phyloP scores from a whole-genome alignment of 2,888 invertebrate species.

The Leucophora obtusa region DNA sequence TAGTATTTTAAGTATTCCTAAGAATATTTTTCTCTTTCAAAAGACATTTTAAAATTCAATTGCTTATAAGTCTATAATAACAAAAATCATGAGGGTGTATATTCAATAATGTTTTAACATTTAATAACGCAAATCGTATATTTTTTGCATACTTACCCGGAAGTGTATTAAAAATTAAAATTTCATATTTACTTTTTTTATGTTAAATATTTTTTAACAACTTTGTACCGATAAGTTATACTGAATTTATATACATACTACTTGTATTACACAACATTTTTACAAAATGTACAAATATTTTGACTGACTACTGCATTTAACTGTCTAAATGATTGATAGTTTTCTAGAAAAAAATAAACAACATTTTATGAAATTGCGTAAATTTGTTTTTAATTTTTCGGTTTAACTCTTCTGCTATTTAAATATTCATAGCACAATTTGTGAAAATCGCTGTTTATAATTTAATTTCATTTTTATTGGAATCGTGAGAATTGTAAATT shows the following conservation, averaged over 20 bases:
- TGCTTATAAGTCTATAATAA: constrained; percentile 1
- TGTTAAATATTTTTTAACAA: not conserved
- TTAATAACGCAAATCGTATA: constrained; percentile 1
- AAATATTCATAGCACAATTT: constrained; percentile 54
- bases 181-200: not conserved
- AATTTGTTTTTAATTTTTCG: constrained; percentile 23
- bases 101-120: constrained; percentile 30
- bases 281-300: constrained; percentile 15
- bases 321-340: constrained; percentile 57
- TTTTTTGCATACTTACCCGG: constrained; percentile 52
- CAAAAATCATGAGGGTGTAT: constrained; percentile 52
- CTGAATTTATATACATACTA: constrained; percentile 15
- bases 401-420: constrained; percentile 5
- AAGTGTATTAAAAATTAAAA: constrained; percentile 52
- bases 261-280: constrained; percentile 46
- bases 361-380: constrained; percentile 30
- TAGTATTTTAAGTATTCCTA: not conserved
- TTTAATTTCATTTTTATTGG: constrained; percentile 46
- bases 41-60: constrained; percentile 8
- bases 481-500: constrained; percentile 49
- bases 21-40: not conserved
- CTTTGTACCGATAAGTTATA: not conserved
- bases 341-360: constrained; percentile 15
- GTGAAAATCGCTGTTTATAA: constrained; percentile 31
- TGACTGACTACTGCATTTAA: constrained; percentile 39